phyloP scores from a whole-genome alignment of 1,140 invertebrate species.

The Brachionus angularis region DNA sequence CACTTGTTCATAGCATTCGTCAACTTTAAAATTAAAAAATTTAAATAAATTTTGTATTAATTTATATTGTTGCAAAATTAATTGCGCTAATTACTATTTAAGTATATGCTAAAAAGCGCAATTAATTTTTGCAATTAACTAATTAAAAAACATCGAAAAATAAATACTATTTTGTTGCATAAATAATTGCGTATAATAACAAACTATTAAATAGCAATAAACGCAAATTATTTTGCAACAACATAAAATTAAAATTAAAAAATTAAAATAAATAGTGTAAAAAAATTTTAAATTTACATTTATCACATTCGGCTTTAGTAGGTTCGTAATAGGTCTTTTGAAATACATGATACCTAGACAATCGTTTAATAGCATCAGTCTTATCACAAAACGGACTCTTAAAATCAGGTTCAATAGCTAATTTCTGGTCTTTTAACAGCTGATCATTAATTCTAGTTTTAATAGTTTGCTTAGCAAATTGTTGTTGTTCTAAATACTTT shows the following conservation, averaged over 20 bases:
- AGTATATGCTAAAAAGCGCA: too few relatives aligned
- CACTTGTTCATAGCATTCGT: slow-evolving; percentile 33
- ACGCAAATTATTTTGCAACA: background rate
- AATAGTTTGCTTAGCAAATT: slow-evolving; percentile 26
- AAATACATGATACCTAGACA: slow-evolving; percentile 40
- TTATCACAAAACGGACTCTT: background rate
- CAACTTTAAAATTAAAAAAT: slow-evolving; percentile 19
- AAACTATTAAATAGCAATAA: too few relatives aligned
- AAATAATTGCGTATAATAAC: too few relatives aligned
- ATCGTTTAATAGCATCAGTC: slow-evolving; percentile 27
- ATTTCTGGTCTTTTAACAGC: slow-evolving; percentile 13
- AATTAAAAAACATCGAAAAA: too few relatives aligned
- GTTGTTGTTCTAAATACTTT: slow-evolving; percentile 41
- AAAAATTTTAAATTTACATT: slow-evolving; percentile 5
- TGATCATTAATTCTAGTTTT: slow-evolving; percentile 38
- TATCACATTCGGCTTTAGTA: background rate
- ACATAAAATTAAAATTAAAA: background rate
- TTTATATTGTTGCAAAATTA: too few relatives aligned
- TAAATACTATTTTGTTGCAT: too few relatives aligned
- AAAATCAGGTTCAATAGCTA: slow-evolving; percentile 14
- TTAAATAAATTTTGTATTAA: too few relatives aligned
- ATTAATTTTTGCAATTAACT: too few relatives aligned
- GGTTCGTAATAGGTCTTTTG: slow-evolving; percentile 40
- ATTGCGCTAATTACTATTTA: too few relatives aligned
- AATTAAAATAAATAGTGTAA: background rate